phyloP scores from a whole-genome alignment of 1,140 invertebrate species.

The Cotesia chilonis region DNA sequence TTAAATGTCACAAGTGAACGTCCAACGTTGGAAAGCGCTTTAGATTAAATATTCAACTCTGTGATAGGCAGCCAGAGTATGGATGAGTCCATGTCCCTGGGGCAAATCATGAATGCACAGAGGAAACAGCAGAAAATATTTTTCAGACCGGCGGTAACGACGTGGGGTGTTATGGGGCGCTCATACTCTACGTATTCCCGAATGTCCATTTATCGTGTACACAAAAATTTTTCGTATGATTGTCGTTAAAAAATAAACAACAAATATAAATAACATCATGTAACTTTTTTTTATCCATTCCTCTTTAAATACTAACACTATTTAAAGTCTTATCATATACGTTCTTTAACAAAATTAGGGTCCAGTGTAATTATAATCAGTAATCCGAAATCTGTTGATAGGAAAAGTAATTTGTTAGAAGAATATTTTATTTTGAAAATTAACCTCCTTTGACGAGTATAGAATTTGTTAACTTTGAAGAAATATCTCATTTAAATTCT shows the following conservation, averaged over 20 bases:
- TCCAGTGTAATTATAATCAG: no score
- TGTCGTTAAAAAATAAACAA: constrained; percentile 5
- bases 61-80: neutral
- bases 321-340: no score
- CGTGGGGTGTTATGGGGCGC: neutral
- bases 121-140: constrained; percentile 25
- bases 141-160: constrained; percentile 15
- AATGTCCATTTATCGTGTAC: constrained; percentile 10
- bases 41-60: constrained; percentile 7
- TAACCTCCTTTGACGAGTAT: no score
- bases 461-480: no score
- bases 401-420: no score
- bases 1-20: constrained; percentile 14
- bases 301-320: no score
- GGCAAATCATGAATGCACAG: constrained; percentile 23
- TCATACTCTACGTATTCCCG: neutral
- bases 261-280: no score
- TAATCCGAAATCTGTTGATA: no score
- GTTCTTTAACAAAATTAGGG: no score
- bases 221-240: constrained; percentile 16
- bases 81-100: neutral
- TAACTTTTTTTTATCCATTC: no score
- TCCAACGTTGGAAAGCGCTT: neutral
- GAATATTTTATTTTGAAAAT: no score
- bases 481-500: no score